phyloP scores from a whole-genome alignment of 2,888 invertebrate species.

The Eupithecia vulgata region DNA sequence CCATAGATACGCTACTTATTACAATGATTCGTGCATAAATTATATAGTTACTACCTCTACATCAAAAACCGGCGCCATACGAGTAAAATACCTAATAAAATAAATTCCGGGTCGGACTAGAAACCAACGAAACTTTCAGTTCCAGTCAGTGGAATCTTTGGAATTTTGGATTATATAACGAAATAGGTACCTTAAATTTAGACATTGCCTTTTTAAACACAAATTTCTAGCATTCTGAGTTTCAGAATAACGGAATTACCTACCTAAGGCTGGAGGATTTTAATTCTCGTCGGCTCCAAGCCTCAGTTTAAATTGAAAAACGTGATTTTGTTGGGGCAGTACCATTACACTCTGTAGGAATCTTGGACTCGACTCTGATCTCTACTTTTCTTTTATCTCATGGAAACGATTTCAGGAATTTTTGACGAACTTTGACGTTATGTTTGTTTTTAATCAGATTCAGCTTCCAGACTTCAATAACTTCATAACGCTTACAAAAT shows the following conservation, averaged over 20 bases:
- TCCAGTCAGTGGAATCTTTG: neutral
- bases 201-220: neutral
- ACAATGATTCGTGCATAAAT: no score
- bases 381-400: neutral
- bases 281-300: neutral
- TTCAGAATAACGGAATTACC: neutral
- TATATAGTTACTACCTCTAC: no score
- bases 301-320: constrained; percentile 1
- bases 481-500: no score
- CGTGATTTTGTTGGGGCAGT: neutral
- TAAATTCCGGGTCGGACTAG: neutral
- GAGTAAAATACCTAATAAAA: neutral
- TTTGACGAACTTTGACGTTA: neutral
- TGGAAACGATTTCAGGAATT: neutral
- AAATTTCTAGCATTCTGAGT: neutral
- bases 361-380: neutral
- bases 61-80: neutral
- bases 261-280: neutral
- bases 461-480: no score
- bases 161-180: neutral
- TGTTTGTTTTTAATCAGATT: no score
- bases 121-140: neutral
- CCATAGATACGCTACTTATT: no score
- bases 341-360: neutral
- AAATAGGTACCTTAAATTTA: neutral